Evolutionary conservation across 2,888 invertebrate genomes (phyloP), one percentile per base, ranked within the genome.

Genomic region (Protophormia terraenovae): DNA sequence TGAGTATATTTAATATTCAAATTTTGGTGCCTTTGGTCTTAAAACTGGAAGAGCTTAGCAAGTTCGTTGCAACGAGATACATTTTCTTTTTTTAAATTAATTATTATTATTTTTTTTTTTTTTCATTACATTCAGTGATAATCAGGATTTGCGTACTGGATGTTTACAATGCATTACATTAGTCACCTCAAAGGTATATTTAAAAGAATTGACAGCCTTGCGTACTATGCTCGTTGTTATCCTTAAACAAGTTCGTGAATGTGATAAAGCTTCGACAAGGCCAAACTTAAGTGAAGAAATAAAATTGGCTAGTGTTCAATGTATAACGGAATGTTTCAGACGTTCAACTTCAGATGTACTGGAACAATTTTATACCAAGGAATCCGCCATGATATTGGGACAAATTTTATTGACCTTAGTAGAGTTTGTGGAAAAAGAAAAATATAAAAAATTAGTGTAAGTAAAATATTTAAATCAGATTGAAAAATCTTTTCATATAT

Each of bases 361-460:
- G 19, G 93, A 93, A 86, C 87, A 90, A 45, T 92, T 96, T 76
- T 96, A 95, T 87, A 91, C 93, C 24, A 93, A 94, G 82, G 93
- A 94, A 71, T 93, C 95, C 84, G 93, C 94, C 2, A 93, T 94
- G 0, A 93, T 95, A 87, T 89, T 96, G 60, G 95, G 95, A 3
- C 95, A 95, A 89, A 94, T 95, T 66, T 93, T 96, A 60, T 95
- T 95, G 88, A 93, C 95, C 0, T 94, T 95, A 16, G 93, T 95
- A 1, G 94, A 95, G 87, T 92, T 96, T 19, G 95, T 96, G 10
- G 95, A 95, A 90, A 91, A 93, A 41, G 96, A 97, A 90, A 95
- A 94, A 89, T 94, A 95, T 50, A 93, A 94, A 45, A 91, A 94
- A 58, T 92, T 97, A 14, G 95, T 95, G 95, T 96, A 92, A 90